Conservation (phyloP, 2,797 vertebrate genomes). For the Brotula barbata region DNA sequence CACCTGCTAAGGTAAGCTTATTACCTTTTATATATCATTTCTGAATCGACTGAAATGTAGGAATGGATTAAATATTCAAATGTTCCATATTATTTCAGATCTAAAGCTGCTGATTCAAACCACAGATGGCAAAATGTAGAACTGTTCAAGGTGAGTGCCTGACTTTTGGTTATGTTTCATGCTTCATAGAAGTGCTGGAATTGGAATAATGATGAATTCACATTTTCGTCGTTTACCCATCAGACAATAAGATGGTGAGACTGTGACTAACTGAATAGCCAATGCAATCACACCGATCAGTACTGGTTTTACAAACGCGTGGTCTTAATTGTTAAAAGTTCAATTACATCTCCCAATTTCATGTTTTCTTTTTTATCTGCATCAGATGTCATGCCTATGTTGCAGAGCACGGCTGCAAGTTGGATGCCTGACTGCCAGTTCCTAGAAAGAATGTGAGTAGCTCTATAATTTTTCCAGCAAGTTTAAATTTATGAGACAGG, state of each 20-base stretch:
- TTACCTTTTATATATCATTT: too few relatives aligned
- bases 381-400: background rate
- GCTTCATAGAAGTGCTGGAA: background rate
- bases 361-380: background rate
- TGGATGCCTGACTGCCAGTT: background rate
- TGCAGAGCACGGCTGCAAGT: background rate
- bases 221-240: slow-evolving; percentile 82
- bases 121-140: background rate
- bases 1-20: slow-evolving; percentile 12
- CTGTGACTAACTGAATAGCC: slow-evolving; percentile 73
- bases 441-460: slow-evolving; percentile 35
- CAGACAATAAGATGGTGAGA: slow-evolving; percentile 82
- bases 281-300: background rate
- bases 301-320: background rate
- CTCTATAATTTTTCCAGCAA: too few relatives aligned
- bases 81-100: slow-evolving; percentile 22
- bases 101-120: background rate
- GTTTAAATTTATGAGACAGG: too few relatives aligned
- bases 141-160: slow-evolving; percentile 22
- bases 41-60: too few relatives aligned
- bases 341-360: background rate
- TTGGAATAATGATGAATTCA: slow-evolving; percentile 63
- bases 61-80: background rate
- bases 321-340: too few relatives aligned
- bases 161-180: background rate